These are phyloP conservation scores for Thereva unica DNA, from an alignment of 2,888 invertebrate species.

Conservation along the genomic window DNA sequence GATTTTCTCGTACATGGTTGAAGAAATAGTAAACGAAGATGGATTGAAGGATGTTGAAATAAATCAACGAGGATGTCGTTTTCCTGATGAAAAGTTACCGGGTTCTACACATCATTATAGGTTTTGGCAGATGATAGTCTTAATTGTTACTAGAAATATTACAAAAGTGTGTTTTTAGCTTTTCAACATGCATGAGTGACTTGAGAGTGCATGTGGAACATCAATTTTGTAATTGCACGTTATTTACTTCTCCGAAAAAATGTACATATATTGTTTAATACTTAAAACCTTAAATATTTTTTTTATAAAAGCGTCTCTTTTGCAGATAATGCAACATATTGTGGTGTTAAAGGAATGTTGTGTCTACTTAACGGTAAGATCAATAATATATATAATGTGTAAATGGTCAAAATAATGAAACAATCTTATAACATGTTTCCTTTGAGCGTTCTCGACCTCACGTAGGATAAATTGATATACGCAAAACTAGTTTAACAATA, in stretches of 20 bases:
- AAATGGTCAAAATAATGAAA: no score
- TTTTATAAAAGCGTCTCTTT: constrained; percentile 2
- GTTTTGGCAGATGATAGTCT: not conserved
- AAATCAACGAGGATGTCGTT: constrained; percentile 49
- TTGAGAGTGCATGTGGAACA: constrained; percentile 48
- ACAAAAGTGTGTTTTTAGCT: constrained; percentile 43
- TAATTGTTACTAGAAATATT: not conserved
- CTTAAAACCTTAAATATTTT: not conserved
- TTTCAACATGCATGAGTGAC: constrained; percentile 50
- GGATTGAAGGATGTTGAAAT: constrained; percentile 45
- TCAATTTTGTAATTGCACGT: constrained; percentile 50
- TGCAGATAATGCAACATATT: constrained; percentile 41
- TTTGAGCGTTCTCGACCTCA: no score
- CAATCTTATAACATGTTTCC: no score
- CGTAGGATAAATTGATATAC: no score
- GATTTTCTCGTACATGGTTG: constrained; percentile 46
- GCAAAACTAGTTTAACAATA: not conserved
- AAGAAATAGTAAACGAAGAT: constrained; percentile 48
- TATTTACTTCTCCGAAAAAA: constrained; percentile 45
- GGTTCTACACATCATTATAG: constrained; percentile 42
- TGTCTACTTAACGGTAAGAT: constrained; percentile 16
- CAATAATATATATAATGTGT: not conserved
- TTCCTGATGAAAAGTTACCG: constrained; percentile 47
- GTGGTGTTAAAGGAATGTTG: constrained; percentile 1
- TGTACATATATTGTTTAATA: constrained; percentile 44